Evolutionary conservation across 2,888 invertebrate species (phyloP).

Genomic region (Erpobdella octoculata): DNA sequence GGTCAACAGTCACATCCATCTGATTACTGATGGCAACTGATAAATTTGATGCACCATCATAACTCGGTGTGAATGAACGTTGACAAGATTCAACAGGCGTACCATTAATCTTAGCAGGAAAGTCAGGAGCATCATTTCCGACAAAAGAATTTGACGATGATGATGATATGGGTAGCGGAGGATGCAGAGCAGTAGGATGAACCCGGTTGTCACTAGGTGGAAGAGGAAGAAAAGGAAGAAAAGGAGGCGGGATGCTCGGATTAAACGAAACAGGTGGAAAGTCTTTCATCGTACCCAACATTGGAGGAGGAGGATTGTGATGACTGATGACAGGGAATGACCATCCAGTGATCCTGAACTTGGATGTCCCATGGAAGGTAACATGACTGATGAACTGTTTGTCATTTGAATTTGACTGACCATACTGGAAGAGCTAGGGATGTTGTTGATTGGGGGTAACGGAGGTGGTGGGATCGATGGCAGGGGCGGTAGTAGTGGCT

Average conservation of each 20-base stretch:
- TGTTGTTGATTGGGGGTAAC: neutral
- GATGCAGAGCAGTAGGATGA: no score
- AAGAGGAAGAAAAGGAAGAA: neutral
- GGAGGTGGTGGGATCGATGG: slow-evolving; percentile 20
- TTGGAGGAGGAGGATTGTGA: neutral
- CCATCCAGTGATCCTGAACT: neutral
- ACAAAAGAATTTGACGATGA: neutral
- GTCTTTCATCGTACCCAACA: neutral
- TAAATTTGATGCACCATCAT: neutral
- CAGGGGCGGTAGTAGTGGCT: neutral
- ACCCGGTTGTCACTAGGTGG: neutral
- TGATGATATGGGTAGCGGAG: neutral
- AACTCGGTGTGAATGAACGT: no score
- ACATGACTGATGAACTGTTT: no score
- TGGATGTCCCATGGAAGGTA: neutral
- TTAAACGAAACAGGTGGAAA: neutral
- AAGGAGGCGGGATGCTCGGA: neutral
- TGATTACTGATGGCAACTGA: neutral
- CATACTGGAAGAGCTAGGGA: no score
- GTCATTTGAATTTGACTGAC: no score
- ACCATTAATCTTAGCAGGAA: no score
- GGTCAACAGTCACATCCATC: neutral
- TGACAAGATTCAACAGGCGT: no score
- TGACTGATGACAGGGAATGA: neutral
- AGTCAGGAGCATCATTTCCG: no score